phyloP scores from a whole-genome alignment of 2,113 vertebrate genomes.

The Manacus vitellinus region DNA sequence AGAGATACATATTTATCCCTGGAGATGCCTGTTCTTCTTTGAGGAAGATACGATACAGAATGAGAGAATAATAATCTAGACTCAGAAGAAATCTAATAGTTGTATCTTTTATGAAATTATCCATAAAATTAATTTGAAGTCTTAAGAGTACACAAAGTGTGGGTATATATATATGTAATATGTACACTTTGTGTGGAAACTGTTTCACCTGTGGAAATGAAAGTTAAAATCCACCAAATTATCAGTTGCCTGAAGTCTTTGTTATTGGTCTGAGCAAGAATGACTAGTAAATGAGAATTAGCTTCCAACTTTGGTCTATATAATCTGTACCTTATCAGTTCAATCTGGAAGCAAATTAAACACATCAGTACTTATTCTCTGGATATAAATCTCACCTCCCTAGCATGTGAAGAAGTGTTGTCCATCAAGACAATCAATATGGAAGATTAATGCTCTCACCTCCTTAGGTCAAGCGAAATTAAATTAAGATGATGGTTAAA shows the following conservation, averaged over 20 bases:
- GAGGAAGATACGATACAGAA: background rate
- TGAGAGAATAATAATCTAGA: background rate
- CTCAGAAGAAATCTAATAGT: background rate
- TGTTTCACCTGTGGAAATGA: background rate
- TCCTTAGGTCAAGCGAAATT: background rate
- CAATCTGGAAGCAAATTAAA: constrained; percentile 19
- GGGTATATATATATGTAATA: background rate
- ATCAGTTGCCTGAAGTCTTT: background rate
- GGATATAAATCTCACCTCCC: background rate
- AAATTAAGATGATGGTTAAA: background rate
- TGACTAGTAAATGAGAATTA: background rate
- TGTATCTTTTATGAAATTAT: background rate
- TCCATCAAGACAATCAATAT: background rate
- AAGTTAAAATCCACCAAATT: background rate
- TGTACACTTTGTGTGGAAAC: background rate
- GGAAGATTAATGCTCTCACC: background rate
- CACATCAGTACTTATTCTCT: background rate
- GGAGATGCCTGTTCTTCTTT: background rate
- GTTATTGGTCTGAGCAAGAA: background rate
- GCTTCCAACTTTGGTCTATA: background rate
- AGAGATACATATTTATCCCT: background rate
- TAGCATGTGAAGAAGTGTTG: background rate
- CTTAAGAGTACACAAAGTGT: background rate
- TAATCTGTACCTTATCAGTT: background rate
- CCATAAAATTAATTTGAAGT: background rate